These are phyloP conservation scores for Micromussa lordhowensis DNA, from an alignment of 92 coral and sea anemone genomes.

Conservation along the genomic window DNA sequence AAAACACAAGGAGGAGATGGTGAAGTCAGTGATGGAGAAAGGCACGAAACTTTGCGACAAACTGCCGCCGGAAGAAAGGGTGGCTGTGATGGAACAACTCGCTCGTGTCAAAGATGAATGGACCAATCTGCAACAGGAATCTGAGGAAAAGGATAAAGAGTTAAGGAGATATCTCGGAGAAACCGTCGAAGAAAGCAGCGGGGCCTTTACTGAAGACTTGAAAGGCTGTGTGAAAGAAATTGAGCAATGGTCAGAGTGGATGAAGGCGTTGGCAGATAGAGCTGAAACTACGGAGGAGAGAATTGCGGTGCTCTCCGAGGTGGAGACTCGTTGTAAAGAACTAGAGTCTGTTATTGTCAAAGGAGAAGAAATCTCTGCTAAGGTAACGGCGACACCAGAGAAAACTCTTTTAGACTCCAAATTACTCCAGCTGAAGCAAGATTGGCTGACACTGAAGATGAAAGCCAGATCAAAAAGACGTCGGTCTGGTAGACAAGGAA, in stretches of 20 bases:
- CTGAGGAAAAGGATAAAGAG: slow-evolving; percentile 79
- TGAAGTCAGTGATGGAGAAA: slow-evolving; percentile 72
- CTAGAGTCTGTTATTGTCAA: slow-evolving; percentile 64
- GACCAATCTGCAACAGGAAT: slow-evolving; percentile 82
- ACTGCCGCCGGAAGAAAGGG: slow-evolving; percentile 74
- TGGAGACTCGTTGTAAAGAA: slow-evolving; percentile 44
- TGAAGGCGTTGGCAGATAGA: slow-evolving; percentile 38
- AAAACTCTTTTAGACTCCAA: slow-evolving; percentile 51
- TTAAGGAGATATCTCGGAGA: slow-evolving; percentile 73
- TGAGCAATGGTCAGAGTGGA: slow-evolving; percentile 45
- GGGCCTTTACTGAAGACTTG: slow-evolving; percentile 17
- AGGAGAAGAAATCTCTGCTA: slow-evolving; percentile 48
- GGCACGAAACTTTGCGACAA: slow-evolving; percentile 76
- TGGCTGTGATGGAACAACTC: slow-evolving; percentile 80
- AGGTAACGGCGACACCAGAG: slow-evolving; percentile 40
- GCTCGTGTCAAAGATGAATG: slow-evolving; percentile 88
- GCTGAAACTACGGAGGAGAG: slow-evolving; percentile 43
- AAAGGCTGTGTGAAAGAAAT: slow-evolving; percentile 41
- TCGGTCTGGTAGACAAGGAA: slow-evolving; percentile 58
- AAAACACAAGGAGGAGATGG: slow-evolving; percentile 45
- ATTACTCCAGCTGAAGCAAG: slow-evolving; percentile 55
- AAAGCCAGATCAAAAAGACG: slow-evolving; percentile 64
- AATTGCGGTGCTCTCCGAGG: slow-evolving; percentile 46
- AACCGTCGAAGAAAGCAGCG: slow-evolving; percentile 28
- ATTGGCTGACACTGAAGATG: slow-evolving; percentile 63